phyloP scores from a whole-genome alignment of 2,888 invertebrate species.

The Orthonevra nobilis region DNA sequence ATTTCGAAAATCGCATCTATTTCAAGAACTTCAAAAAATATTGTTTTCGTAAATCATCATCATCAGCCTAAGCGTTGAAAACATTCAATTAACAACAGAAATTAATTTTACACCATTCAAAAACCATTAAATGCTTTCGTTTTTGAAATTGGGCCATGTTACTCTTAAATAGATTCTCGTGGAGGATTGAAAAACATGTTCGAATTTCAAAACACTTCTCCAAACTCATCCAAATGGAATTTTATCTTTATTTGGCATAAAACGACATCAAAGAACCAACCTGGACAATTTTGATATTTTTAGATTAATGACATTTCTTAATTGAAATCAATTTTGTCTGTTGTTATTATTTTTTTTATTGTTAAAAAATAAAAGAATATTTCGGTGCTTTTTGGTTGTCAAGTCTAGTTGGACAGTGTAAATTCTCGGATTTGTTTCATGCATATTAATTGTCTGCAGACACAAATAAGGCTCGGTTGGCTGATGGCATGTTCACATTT shows the following conservation, averaged over 20 bases:
- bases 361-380: neutral
- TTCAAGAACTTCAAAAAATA: too few relatives aligned
- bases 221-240: neutral
- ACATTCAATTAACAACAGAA: too few relatives aligned
- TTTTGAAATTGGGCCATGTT: too few relatives aligned
- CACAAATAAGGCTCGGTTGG: slow-evolving; percentile 17
- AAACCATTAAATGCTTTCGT: too few relatives aligned
- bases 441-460: slow-evolving; percentile 21
- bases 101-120: too few relatives aligned
- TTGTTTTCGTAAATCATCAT: too few relatives aligned
- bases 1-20: too few relatives aligned
- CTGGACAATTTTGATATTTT: slow-evolving; percentile 6
- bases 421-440: neutral
- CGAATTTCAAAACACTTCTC: neutral
- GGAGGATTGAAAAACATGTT: neutral
- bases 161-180: too few relatives aligned
- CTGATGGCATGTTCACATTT: slow-evolving; percentile 24
- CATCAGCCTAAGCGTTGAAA: too few relatives aligned
- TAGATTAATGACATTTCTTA: slow-evolving; percentile 7
- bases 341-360: slow-evolving; percentile 17
- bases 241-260: slow-evolving; percentile 10
- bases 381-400: neutral
- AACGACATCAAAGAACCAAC: neutral
- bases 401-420: slow-evolving; percentile 15
- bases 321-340: too few relatives aligned